A percentile compares a stretch with the other conserved stretches of the same genome.
These are phyloP conservation scores for Micromesistius poutassou DNA, from an alignment of 2,797 vertebrate genomes.

Conservation along the genomic window DNA sequence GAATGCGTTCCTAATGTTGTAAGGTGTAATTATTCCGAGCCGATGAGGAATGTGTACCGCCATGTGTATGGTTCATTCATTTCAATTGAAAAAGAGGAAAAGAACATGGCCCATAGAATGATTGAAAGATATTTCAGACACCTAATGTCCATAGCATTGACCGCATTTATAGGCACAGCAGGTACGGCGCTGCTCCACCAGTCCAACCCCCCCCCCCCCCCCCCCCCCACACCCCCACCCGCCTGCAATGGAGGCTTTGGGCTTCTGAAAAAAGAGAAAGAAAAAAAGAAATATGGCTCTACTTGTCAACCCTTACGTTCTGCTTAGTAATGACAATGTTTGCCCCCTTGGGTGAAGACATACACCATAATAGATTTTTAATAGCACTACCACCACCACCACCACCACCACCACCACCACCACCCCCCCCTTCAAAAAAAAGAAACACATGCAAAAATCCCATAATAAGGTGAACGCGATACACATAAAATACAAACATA, in stretches of 20 bases:
- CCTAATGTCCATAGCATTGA: slow-evolving; percentile 61
- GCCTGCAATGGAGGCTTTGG: slow-evolving; percentile 32
- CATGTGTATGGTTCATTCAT: not conserved
- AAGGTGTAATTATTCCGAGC: not conserved
- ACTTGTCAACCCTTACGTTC: slow-evolving; percentile 64
- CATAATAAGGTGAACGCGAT: slow-evolving; percentile 1
- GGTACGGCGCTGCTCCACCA: slow-evolving; percentile 37
- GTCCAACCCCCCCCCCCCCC: not conserved
- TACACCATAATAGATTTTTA: slow-evolving; percentile 73
- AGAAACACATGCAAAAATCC: slow-evolving; percentile 1
- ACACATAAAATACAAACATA: not conserved
- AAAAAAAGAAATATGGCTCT: slow-evolving; percentile 59
- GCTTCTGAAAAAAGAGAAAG: slow-evolving; percentile 19
- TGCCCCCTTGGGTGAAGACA: slow-evolving; percentile 70
- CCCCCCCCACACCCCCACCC: not conserved
- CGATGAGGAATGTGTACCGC: not conserved
- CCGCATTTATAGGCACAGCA: slow-evolving; percentile 67
- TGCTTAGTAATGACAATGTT: slow-evolving; percentile 69
- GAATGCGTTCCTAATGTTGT: no score
- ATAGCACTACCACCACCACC: slow-evolving; percentile 50
- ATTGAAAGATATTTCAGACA: slow-evolving; percentile 61
- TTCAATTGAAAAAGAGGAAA: not conserved
- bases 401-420: slow-evolving; percentile 17
- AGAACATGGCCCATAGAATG: slow-evolving; percentile 29
- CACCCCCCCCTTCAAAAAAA: slow-evolving; percentile 43